Percentiles rank a stretch among this genome's conserved stretches.
Evolutionary conservation across 2,113 vertebrate genomes (phyloP).

Genomic region (Tympanuchus pallidicinctus): DNA sequence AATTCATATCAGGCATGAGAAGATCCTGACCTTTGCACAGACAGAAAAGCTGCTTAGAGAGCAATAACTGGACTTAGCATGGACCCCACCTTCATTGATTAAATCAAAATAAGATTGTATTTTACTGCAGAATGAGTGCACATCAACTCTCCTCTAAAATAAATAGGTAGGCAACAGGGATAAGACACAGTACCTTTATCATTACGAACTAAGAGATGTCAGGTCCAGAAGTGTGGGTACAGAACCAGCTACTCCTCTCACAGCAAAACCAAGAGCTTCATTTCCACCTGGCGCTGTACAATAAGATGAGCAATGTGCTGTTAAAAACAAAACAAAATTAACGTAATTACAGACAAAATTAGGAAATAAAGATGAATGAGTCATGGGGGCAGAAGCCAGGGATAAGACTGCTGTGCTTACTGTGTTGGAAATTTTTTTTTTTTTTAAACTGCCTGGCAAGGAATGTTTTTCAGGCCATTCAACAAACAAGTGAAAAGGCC

Average conservation of each 20-base stretch:
- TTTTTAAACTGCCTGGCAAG: background rate
- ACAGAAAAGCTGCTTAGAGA: background rate
- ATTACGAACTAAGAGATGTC: constrained; percentile 25
- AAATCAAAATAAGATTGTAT: background rate
- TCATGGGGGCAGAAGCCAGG: background rate
- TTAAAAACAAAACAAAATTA: background rate
- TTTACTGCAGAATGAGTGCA: background rate
- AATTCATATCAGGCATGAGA: background rate
- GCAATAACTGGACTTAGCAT: background rate
- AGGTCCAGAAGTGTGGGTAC: background rate
- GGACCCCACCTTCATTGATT: background rate
- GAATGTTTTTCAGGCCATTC: background rate
- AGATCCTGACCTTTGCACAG: background rate
- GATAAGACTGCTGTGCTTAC: background rate
- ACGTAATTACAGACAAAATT: background rate
- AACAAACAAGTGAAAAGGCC: background rate
- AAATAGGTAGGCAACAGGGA: background rate
- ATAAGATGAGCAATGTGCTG: background rate
- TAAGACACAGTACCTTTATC: constrained; percentile 43
- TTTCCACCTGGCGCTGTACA: constrained; percentile 12
- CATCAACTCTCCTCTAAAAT: background rate
- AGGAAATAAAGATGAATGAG: background rate
- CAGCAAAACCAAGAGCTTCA: background rate
- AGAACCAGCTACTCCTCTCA: constrained; percentile 14
- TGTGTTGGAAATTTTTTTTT: background rate